Evolutionary conservation across 2,113 vertebrate species (phyloP), one percentile per base, ranked within the genome.

Genomic region (Perognathus longimembris): DNA sequence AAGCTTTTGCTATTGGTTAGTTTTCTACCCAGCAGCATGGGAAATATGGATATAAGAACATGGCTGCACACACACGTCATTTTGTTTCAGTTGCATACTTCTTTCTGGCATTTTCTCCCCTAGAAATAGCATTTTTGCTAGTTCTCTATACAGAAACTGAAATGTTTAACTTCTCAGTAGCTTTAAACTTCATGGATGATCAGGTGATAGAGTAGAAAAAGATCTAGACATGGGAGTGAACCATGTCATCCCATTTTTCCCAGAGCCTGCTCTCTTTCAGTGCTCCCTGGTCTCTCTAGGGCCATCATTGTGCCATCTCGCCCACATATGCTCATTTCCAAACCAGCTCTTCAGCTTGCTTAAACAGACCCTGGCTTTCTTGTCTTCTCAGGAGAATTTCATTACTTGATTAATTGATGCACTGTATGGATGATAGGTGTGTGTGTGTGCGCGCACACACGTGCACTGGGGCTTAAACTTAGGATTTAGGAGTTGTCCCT

Each of bases 361-460:
- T 63, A 84, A 79, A 36, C 5, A 87, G 63, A 59, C 74, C 34
- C 40, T 63, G 1, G 14, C 21, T 45, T 75, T 63, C 28, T 66
- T 32, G 3, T 67, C 74, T 73, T 67, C 89, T 86, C 34, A 50
- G 40, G 21, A 70, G n/a, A 85, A 18, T 79, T 79, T 88, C 57
- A 74, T 93, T 69, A 59, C n/a, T n/a, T n/a, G n/a, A n/a, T 73
- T 50, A 77, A 50, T 90, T 61, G 57, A 73, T 45, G 45, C 45
- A 45, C 11, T 11, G 11, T 45, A 45, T 45, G 45, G 6, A 4
- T 54, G 17, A 54, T 14, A 54, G 17, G 50, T 54, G 50, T 15
- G 15, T 15, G 4, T 54, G 50, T 54, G 15, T 54, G 15, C 50
- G 17, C 17, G 12, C 14, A 12, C 9, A 2, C 45, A 45, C 12